phyloP scores from a whole-genome alignment of 2,888 invertebrate genomes.

The Drepana falcataria region DNA sequence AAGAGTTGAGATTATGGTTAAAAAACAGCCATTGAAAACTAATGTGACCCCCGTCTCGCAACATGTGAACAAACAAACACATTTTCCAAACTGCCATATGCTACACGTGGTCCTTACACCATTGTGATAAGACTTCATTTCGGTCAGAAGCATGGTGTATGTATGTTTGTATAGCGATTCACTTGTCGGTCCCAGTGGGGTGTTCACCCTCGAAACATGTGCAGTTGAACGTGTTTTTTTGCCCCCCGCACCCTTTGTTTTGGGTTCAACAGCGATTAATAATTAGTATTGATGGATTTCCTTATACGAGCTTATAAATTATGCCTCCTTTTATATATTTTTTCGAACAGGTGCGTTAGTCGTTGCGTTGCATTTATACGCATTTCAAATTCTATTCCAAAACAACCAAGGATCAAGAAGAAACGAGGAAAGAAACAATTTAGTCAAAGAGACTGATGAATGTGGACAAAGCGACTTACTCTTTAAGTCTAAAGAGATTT shows the following conservation, averaged over 20 bases:
- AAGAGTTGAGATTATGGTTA: conserved; percentile 18
- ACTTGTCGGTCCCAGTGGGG: conserved; percentile 61
- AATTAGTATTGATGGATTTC: conserved; percentile 39
- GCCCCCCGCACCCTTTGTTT: conserved; percentile 48
- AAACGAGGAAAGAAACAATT: too few relatives aligned
- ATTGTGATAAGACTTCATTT: conserved; percentile 20
- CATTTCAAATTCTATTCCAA: too few relatives aligned
- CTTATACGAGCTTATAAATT: conserved; percentile 9
- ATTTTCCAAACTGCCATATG: conserved; percentile 10
- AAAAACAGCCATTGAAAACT: conserved; percentile 40
- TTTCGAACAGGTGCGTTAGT: conserved; percentile 2
- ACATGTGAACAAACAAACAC: conserved; percentile 69
- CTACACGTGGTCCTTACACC: conserved; percentile 10
- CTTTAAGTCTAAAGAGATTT: too few relatives aligned
- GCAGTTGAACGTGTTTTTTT: conserved; percentile 46
- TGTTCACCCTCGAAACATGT: conserved; percentile 64
- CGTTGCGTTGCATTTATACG: background rate
- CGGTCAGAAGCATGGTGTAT: conserved; percentile 10
- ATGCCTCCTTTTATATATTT: background rate
- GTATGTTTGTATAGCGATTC: conserved; percentile 39
- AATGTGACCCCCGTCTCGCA: conserved; percentile 50
- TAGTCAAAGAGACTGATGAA: too few relatives aligned
- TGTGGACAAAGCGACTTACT: too few relatives aligned
- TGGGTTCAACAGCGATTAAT: conserved; percentile 35
- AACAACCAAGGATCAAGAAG: too few relatives aligned